Evolutionary conservation across 2,888 invertebrate genomes (phyloP), one percentile per base, ranked within the genome.

Genomic region (Chrysolina oricalcia): DNA sequence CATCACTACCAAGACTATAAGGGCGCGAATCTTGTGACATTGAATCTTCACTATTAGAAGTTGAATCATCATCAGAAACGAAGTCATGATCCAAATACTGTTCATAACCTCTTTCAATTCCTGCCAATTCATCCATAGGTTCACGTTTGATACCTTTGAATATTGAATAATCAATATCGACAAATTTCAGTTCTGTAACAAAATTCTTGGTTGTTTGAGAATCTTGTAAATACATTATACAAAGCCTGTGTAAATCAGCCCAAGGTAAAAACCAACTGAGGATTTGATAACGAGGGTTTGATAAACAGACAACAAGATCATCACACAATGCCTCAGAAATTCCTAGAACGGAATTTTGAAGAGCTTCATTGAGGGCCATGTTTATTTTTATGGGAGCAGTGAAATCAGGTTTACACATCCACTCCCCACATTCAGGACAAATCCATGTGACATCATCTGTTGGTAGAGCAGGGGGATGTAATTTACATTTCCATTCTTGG

Each of bases 161-260:
- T 78, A 92, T 91, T 19, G 91, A 91, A 71, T 93, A 94, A 86
- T 94, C 94, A 46, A 95, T 91, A 83, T 94, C 93, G 2, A 95
- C 89, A 85, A 92, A 94, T 85, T 94, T 93, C n/a, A 95, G 89
- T 85, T 94, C 94, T 0, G 93, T 94, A 53, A 93, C 92, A 19
- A 92, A 89, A 59, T 92, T 92, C 56, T 92, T 91, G 21, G 93
- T 93, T 68, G 93, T 92, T 75, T 90, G 90, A 4, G 90, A 90
- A 79, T 91, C 90, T 74, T 91, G 89, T 46, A 92, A 83, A 82
- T 92, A 92, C 80, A 90, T 88, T 75, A 91, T 89, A 85, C 92
- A 93, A n/a, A 91, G 85, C n/a, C 87, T 82, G 70, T 90, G 90
- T 69, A 92, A 86, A 79, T 92, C 90, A 59, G 87, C 86, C 92